Evolutionary conservation across 2,888 invertebrate species (phyloP), one percentile per base, ranked within the genome.

Genomic region (Baronia brevicornis): DNA sequence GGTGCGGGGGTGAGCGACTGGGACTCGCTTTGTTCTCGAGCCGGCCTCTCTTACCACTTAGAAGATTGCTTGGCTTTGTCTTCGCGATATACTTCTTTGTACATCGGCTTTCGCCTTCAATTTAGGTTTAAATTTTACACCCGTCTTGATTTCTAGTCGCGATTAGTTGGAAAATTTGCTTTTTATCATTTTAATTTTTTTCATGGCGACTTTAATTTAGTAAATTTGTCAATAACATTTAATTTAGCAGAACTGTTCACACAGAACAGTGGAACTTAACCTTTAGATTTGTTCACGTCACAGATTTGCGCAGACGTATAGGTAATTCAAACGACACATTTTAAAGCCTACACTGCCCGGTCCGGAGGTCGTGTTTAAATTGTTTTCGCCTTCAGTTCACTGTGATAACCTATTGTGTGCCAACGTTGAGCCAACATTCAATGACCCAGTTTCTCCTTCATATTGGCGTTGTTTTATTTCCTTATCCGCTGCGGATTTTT

Each of bases 31-130:
- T 72, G 66, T 71, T 65, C 67, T 48, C 63, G 52, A 34, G 50
- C 55, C 60, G 57, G 60, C 62, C 63, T 67, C 69, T 63, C 64
- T 64, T 53, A 70, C 73, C 80, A 79, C 79, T 79, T 79, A 78
- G 72, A 71, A 77, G 71, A 80, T 80, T 79, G 73, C 70, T 62
- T 55, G 61, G 61, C 69, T 69, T 74, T 77, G 73, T 78, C 71
- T 72, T 67, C 58, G 49, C 59, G 54, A 60, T 61, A 67, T 61
- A 67, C 63, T 68, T 71, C 67, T 70, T 69, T 72, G 61, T 66
- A 61, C 52, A 51, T 42, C 34, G 48, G 48, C 49, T 60, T 57
- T 63, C 56, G 60, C 55, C 59, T 60, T 55, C 54, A 66, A 70
- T 70, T 67, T 70, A 46, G 51, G 44, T 60, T 66, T 68, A 54